Evolutionary conservation across 2,113 vertebrate species (phyloP), one percentile per base, ranked within the genome.

Genomic region (Seriola quinqueradiata): DNA sequence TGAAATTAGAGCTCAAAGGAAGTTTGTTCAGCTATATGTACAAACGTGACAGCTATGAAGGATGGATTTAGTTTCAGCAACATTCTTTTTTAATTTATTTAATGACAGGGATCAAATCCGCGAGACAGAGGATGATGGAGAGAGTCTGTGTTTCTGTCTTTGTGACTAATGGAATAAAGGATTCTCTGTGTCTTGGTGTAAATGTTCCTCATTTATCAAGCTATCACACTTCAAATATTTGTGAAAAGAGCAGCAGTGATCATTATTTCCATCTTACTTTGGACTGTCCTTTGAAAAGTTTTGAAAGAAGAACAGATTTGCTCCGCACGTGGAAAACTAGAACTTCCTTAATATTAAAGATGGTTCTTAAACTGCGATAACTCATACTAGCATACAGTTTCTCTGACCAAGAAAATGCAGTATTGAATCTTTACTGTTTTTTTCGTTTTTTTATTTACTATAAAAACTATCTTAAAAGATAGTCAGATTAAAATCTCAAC

Each of bases 251-350:
- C 40, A 42, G 8, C 9, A 11, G 13, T 23, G 8, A 46, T 67
- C 32, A 69, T 69, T 63, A 52, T 52, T 59, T 66, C 32, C 38
- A 55, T 82, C 57, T 57, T 4, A 57, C 38, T 79, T 52, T 79
- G 13, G 25, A 57, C 55, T 70, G 42, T 59, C 13, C n/a, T 65
- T 19, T 28, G 12, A 8, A 73, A 60, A 34, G 58, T 7, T 60
- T 36, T 42, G 40, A 42, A 42, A 42, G 0, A 42, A 42, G 7
- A 0, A 42, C 10, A 42, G 8, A 42, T 42, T 42, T 42, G 8
- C 40, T 42, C 40, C 1, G 40, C 10, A 42, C 2, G 34, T 36
- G 34, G 34, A 42, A 42, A 42, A 42, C 10, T 9, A 42, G 7
- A 8, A 42, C 40, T 8, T 8, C 8, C 38, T 38, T 8, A 38